A percentile compares a stretch with the other conserved stretches of the same genome.
These are phyloP conservation scores for Streptopelia turtur DNA, from an alignment of 2,797 vertebrate genomes.

Conservation along the genomic window DNA sequence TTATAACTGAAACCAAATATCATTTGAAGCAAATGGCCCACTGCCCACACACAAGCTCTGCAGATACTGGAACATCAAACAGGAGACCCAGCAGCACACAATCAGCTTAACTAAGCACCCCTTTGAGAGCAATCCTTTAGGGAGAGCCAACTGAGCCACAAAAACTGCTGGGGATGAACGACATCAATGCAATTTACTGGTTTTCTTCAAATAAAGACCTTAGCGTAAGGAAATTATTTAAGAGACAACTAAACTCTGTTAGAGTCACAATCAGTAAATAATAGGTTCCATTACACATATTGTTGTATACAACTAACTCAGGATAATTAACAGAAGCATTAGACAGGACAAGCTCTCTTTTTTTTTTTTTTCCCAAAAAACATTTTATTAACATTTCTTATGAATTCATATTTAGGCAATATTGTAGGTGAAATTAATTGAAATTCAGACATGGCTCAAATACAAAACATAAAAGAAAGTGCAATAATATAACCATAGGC, in stretches of 20 bases:
- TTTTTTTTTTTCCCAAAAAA: not conserved
- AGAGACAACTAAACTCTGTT: constrained; percentile 9
- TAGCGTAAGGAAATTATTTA: not conserved
- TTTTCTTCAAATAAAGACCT: constrained; percentile 15
- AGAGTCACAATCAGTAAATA: constrained; percentile 19
- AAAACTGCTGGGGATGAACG: not conserved
- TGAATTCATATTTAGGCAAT: not conserved
- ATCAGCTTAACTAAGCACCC: not conserved
- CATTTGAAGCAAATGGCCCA: not conserved
- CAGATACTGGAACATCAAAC: not conserved
- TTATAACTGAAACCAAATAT: not conserved
- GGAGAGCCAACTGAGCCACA: not conserved
- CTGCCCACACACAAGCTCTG: not conserved
- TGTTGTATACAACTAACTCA: not conserved
- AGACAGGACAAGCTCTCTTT: not conserved
- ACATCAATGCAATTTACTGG: constrained; percentile 1
- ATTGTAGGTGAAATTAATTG: not conserved
- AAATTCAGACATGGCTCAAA: constrained; percentile 29
- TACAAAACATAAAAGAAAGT: constrained; percentile 13
- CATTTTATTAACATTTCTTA: constrained; percentile 36
- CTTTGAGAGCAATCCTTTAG: not conserved
- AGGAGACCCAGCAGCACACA: not conserved
- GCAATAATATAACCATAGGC: not conserved
- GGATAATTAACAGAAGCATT: not conserved
- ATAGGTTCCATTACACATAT: not conserved